Evolutionary conservation across 1,140 invertebrate genomes (phyloP), one percentile per base, ranked within the genome.

Genomic region (Drosophila pallidifrons): DNA sequence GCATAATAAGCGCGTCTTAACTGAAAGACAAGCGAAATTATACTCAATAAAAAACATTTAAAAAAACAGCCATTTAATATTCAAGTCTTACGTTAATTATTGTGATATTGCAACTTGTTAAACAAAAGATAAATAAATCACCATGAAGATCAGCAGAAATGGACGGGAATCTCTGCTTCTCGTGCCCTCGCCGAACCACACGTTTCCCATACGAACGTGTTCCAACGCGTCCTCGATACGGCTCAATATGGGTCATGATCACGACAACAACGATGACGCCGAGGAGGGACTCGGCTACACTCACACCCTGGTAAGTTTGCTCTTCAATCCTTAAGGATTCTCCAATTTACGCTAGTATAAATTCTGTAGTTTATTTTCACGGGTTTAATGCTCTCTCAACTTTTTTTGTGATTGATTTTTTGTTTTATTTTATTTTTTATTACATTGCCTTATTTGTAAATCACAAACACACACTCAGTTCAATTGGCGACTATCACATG

Each of bases 271-370:
- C 25, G 64, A 77, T 3, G 91, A 91, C 73, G 93, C 95, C 72
- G 95, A 95, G 59, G 94, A 94, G 57, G 96, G 96, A 54, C 92
- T 96, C 75, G 96, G 96, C 38, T 96, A 96, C 83, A 95, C 96
- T 82, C 96, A 96, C 86, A 96, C 96, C 52, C 94, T 97, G 95
- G 96, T 97, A 92, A 96, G 95, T 95, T 1, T 2, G 6, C 35
- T 10, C 35, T 38, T 38, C 10, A 13, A 43, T 52, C 2, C 41
- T 7, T 7, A 15, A 10, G 2, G 11, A 10, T 10, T 38, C 30
- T 32, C 7, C 7, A 32, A 8, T 6, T 32, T 32, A 5, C 30
- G 20, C 30, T 5, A 7, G 5, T 32, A 32, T 8, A 8, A 8
- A 32, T 32, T 7, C 32, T 3, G 20, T 25, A 25, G 20, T 32